Percentiles rank a stretch among this genome's conserved stretches.
phyloP scores from a whole-genome alignment of 1,140 invertebrate genomes.

The Tetramorium alpestre region DNA sequence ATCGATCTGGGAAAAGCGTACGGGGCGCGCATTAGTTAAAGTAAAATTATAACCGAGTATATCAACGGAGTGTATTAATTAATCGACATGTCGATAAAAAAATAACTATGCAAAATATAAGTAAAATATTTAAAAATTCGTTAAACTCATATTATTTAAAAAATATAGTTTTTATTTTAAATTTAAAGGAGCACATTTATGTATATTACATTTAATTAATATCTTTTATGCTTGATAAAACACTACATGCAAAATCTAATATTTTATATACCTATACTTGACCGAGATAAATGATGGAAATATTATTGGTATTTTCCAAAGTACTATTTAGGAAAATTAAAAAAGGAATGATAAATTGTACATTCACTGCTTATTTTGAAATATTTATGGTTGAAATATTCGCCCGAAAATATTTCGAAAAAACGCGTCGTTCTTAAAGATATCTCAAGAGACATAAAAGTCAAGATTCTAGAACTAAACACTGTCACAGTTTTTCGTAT shows the following conservation, averaged over 20 bases:
- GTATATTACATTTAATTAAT: not conserved
- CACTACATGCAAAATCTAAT: not conserved
- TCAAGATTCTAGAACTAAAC: not conserved
- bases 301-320: not conserved
- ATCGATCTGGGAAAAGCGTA: not conserved
- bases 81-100: not conserved
- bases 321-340: not conserved
- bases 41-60: not conserved
- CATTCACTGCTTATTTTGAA: not conserved
- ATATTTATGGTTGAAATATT: not conserved
- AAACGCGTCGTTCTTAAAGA: not conserved
- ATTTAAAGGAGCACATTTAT: not conserved
- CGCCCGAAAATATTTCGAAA: not conserved
- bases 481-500: not conserved
- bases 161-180: not conserved
- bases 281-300: not conserved
- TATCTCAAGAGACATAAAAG: not conserved
- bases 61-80: not conserved
- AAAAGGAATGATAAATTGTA: conserved; percentile 6
- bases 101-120: not conserved
- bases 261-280: not conserved
- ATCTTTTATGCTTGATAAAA: not conserved
- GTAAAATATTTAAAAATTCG: not conserved
- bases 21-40: not conserved
- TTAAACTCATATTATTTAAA: not conserved